Base-by-base conservation (phyloP, 2,113 vertebrate species). In the Typhlomys cinereus region DNA sequence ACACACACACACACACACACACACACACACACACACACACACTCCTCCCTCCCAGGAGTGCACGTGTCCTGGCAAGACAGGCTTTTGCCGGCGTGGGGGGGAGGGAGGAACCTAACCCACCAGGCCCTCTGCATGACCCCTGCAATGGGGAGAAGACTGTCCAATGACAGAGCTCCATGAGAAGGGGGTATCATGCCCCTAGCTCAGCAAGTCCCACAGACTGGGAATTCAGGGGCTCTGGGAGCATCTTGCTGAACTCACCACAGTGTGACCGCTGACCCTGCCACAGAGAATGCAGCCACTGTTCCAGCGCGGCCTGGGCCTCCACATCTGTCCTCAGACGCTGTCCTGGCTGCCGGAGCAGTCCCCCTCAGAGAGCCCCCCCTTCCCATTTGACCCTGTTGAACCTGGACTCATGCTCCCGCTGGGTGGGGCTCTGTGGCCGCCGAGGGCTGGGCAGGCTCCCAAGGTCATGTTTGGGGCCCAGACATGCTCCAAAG, bases 191-290 rank as follows among this genome's bases (percentile, higher is more conserved):
- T 79, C 36, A 2, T 46, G 21, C 31, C 64, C 57, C 74, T 79
- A 41, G 18, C 39, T 92, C 36, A 75, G 44, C 69, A 71, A 48
- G n/a, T 46, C 48, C 76, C 89, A 70, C 29, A 94, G 85, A 71
- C 57, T 88, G 69, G 94, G 89, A 83, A 88, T 88, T 92, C 89
- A 94, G 89, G 74, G 79, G 20, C 34, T 74, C 10, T 5, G 29
- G 64, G 61, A 61, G 61, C 41, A 29, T 66, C 46, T 25, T 59
- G 67, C 52, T 50, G 57, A 91, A 76, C 61, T 71, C 9, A 15
- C 61, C 10, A 2, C 48, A 34, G 81, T 6, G 7, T 89, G 85
- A 89, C 90, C 1, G 4, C 82, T 91, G 92, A 80, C 71, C 85
- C 59, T 61, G 66, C 44, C 27, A 11, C 27, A 46, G 62, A 94